Base-by-base conservation (phyloP, 1,140 invertebrate genomes). In the Daktulosphaira vitifoliae region DNA sequence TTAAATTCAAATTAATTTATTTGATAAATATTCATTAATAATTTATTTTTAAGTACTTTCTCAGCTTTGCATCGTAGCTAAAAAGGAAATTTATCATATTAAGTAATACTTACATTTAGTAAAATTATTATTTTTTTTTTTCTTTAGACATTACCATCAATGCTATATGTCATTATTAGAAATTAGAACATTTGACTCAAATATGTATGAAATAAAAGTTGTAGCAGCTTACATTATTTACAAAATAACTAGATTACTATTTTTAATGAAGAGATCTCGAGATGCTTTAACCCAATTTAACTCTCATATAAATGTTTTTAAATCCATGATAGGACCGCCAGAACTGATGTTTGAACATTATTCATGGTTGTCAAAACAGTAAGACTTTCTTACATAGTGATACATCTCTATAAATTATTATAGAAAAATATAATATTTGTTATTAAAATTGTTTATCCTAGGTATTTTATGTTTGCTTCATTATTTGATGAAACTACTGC, bases 331-430 rank as follows among this genome's bases (percentile, higher is more conserved):
- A 67, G 88, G 91, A 18, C 82, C 84, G 66, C 81, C 82, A 65
- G 90, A 96, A 67, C 77, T 98, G 26, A 79, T 87, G 3, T 95
- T 98, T 80, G 95, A 98, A 74, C 93, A 98, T 76, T 84, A 90
- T 79, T 91, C 91, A 4, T 98, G 95, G 94, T 83, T 98, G 74
- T 87, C 92, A n/a, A 89, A 88, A 79, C 95, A 98, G 81, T 96
- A 79, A 80, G 80, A 76, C 44, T 54, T 68, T 15, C 44, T 59
- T 11, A 50, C n/a, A 23, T n/a, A n/a, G n/a, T n/a, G n/a, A n/a
- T 39, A 39, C 38, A 9, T 39, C 8, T 39, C 8, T 39, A 9
- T 8, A 9, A 9, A 16, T 48, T n/a, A 22, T 16, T 6, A 48
- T 48, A 48, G 5, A 22, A 48, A 48, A 16, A 22, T 33, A 33